Evolutionary conservation across 1,140 invertebrate species (phyloP).

Genomic region (Spodoptera litura): DNA sequence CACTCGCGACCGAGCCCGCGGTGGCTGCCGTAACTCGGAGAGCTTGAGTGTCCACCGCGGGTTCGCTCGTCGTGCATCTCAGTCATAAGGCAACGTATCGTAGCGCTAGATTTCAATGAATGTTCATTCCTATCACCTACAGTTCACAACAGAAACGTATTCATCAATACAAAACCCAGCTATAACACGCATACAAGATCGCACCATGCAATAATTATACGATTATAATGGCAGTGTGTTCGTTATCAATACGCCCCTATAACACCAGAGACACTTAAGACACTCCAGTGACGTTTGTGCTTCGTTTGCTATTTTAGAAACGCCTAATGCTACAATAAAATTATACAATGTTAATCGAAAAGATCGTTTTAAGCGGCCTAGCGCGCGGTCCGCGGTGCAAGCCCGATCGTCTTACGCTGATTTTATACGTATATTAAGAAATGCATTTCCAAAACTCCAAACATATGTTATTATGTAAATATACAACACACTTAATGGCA

Average conservation of each 20-base stretch:
- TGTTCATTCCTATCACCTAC: slow-evolving; percentile 54
- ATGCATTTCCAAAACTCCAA: slow-evolving; percentile 80
- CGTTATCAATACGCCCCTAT: slow-evolving; percentile 70
- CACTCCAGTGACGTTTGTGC: slow-evolving; percentile 82
- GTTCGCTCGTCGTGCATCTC: slow-evolving; percentile 62
- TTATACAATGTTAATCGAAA: slow-evolving; percentile 74
- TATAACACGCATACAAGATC: slow-evolving; percentile 68
- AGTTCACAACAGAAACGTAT: slow-evolving; percentile 48
- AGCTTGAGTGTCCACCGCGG: not conserved
- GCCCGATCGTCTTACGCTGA: slow-evolving; percentile 76
- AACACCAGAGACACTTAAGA: slow-evolving; percentile 69
- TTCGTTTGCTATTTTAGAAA: slow-evolving; percentile 75
- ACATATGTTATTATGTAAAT: slow-evolving; percentile 77
- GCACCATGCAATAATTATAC: slow-evolving; percentile 69
- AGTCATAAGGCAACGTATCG: slow-evolving; percentile 80
- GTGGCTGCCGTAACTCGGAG: not conserved
- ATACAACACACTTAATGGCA: slow-evolving; percentile 78
- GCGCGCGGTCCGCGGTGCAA: slow-evolving; percentile 81
- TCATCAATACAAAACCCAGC: slow-evolving; percentile 48
- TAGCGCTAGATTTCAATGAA: slow-evolving; percentile 67
- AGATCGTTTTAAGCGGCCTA: slow-evolving; percentile 76
- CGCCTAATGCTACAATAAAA: slow-evolving; percentile 80
- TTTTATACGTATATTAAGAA: slow-evolving; percentile 82
- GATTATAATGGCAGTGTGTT: slow-evolving; percentile 83
- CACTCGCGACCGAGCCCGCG: not conserved